A percentile compares a stretch with the other conserved stretches of the same genome.
These are phyloP conservation scores for Danionella cerebrum DNA, from an alignment of 2,113 vertebrate genomes.

Conservation along the genomic window DNA sequence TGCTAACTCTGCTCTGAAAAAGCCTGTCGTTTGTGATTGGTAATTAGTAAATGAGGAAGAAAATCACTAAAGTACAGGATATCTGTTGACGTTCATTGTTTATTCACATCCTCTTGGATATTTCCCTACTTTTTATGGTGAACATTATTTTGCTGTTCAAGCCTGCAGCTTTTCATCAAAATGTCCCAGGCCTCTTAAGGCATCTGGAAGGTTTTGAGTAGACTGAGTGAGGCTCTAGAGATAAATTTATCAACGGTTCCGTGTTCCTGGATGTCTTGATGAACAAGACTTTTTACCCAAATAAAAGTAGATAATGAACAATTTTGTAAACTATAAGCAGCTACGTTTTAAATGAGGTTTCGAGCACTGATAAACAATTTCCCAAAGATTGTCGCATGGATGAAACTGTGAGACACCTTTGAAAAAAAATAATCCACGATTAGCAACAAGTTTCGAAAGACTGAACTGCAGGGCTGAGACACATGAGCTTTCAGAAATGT, in stretches of 20 bases:
- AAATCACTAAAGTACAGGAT: background rate
- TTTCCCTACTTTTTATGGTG: background rate
- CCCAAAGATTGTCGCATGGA: no score
- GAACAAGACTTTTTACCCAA: no score
- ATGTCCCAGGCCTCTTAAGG: background rate
- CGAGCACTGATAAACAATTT: no score
- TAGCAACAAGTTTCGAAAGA: no score
- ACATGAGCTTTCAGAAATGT: no score
- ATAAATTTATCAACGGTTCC: background rate
- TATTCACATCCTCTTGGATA: constrained; percentile 12
- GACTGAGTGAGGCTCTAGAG: background rate
- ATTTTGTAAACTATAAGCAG: no score
- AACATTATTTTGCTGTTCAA: background rate
- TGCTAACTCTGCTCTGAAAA: background rate
- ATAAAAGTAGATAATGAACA: no score
- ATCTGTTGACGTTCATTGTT: background rate
- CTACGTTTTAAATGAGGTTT: no score
- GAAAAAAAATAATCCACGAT: no score
- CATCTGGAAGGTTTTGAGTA: background rate
- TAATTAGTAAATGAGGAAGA: background rate
- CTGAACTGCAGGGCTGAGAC: no score
- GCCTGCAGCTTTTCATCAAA: constrained; percentile 1
- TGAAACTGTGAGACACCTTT: no score
- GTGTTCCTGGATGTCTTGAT: background rate
- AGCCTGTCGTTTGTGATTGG: background rate